Evolutionary conservation across 2,113 vertebrate genomes (phyloP).

Genomic region (Bucco capensis): DNA sequence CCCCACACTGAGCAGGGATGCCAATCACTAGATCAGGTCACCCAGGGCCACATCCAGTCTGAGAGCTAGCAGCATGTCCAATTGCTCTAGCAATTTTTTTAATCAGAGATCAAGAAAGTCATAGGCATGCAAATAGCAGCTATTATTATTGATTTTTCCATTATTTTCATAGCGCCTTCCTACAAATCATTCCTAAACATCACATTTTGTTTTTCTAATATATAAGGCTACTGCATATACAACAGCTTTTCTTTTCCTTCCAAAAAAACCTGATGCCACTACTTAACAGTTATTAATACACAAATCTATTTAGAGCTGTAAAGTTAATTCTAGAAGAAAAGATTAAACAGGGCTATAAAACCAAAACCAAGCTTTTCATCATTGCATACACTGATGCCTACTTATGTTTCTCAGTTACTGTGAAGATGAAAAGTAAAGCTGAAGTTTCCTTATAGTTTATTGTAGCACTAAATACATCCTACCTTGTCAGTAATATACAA

Average conservation of each 20-base stretch:
- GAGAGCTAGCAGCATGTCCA: not conserved
- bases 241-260: not conserved
- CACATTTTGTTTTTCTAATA: not conserved
- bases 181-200: not conserved
- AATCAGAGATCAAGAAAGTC: not conserved
- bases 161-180: not conserved
- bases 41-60: too few relatives aligned
- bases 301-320: constrained; percentile 32
- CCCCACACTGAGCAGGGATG: too few relatives aligned
- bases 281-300: not conserved
- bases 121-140: not conserved
- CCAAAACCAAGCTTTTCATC: constrained; percentile 32
- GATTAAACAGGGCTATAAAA: constrained; percentile 39
- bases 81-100: not conserved
- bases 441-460: constrained; percentile 44
- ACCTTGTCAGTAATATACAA: not conserved
- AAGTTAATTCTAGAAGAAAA: constrained; percentile 11
- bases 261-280: not conserved
- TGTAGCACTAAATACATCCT: constrained; percentile 40
- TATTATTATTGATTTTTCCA: not conserved
- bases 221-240: not conserved
- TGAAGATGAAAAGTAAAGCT: constrained; percentile 36
- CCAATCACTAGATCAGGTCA: too few relatives aligned
- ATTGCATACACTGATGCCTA: constrained; percentile 6
- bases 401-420: constrained; percentile 31